Percentiles rank a stretch among this genome's conserved stretches.
phyloP scores from a whole-genome alignment of 1,140 invertebrate species.

The Camponotus vicinus region DNA sequence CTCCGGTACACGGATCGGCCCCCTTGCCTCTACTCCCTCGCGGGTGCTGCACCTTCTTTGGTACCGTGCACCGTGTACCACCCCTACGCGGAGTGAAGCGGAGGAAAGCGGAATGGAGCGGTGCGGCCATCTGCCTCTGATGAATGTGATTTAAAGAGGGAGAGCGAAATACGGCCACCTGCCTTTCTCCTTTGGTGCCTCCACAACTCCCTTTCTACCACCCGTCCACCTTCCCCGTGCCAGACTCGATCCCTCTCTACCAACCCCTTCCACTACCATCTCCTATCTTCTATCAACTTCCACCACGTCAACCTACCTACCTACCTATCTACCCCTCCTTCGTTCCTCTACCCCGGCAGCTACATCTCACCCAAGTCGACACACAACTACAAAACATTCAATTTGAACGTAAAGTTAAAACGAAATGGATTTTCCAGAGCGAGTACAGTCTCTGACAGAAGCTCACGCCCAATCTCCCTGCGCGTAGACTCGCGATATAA shows the following conservation, averaged over 20 bases:
- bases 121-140: conserved; percentile 72
- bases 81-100: conserved; percentile 17
- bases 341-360: conserved; percentile 55
- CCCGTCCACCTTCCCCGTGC: conserved; percentile 13
- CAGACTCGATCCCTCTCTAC: conserved; percentile 46
- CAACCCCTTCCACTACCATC: conserved; percentile 31
- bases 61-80: conserved; percentile 55
- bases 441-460: conserved; percentile 73
- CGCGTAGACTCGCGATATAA: not conserved
- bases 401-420: conserved; percentile 84
- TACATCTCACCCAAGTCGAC: conserved; percentile 64
- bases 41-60: conserved; percentile 60
- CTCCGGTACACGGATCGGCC: conserved; percentile 29
- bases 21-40: conserved; percentile 42
- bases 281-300: conserved; percentile 48
- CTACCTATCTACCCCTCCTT: conserved; percentile 33
- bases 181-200: conserved; percentile 50
- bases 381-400: conserved; percentile 84
- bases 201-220: conserved; percentile 39
- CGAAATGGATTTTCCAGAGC: conserved; percentile 83
- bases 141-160: conserved; percentile 83
- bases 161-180: conserved; percentile 58
- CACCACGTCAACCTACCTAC: conserved; percentile 42
- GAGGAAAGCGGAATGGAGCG: conserved; percentile 39
- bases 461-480: conserved; percentile 10